Evolutionary conservation across 2,113 vertebrate genomes (phyloP).

Genomic region (Gorilla gorilla): DNA sequence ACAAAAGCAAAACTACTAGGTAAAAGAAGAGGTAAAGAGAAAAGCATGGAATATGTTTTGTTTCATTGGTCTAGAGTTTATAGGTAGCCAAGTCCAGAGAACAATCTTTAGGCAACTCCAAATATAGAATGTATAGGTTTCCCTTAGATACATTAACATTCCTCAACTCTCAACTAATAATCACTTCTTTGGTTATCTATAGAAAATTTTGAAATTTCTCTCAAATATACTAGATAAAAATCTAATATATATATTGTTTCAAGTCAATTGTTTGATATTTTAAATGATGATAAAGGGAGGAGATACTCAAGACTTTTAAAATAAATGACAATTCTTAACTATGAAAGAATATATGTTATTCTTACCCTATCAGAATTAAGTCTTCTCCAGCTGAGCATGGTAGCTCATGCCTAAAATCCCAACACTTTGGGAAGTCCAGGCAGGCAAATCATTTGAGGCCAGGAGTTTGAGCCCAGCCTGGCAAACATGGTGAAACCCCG

Average conservation of each 20-base stretch:
- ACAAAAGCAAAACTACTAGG: background rate
- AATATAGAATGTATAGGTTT: background rate
- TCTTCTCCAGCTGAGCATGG: background rate
- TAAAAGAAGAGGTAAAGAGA: background rate
- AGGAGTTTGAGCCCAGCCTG: background rate
- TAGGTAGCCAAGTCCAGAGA: background rate
- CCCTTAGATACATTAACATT: rapidly evolving
- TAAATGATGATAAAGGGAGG: background rate
- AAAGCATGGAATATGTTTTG: background rate
- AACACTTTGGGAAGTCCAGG: background rate
- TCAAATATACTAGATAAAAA: background rate
- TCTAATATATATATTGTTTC: background rate
- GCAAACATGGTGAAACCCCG: background rate
- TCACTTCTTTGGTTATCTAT: background rate
- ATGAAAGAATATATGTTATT: background rate
- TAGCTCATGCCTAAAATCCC: background rate
- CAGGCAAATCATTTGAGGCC: background rate
- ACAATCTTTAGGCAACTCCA: background rate
- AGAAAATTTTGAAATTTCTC: background rate
- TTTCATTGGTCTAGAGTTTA: background rate
- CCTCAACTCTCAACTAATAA: background rate
- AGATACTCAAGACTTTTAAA: background rate
- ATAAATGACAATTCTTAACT: background rate
- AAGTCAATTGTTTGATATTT: background rate
- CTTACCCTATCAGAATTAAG: background rate